These are phyloP conservation scores for Arnoldichthys spilopterus DNA, from an alignment of 2,797 vertebrate genomes.

Conservation along the genomic window DNA sequence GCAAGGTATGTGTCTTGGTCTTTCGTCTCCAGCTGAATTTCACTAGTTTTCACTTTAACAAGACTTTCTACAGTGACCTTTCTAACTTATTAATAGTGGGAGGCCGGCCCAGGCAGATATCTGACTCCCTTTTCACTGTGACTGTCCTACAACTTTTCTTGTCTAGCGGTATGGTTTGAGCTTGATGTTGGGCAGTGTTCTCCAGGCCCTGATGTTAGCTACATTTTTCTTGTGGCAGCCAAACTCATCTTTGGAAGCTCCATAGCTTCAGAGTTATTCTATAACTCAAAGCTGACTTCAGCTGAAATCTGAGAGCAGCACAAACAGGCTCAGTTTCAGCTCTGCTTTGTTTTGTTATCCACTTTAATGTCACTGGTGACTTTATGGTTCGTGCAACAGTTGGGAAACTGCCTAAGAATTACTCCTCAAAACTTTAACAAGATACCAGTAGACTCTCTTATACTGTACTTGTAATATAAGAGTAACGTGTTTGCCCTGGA, in stretches of 20 bases:
- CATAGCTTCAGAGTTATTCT: slow-evolving; percentile 3
- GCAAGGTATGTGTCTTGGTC: slow-evolving; percentile 59
- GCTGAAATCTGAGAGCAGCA: slow-evolving; percentile 41
- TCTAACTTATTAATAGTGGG: slow-evolving; percentile 23
- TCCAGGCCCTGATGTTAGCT: not conserved
- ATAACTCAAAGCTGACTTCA: slow-evolving; percentile 1
- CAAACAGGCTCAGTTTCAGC: slow-evolving; percentile 21
- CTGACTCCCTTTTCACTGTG: not conserved
- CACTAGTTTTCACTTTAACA: not conserved
- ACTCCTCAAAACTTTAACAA: not conserved
- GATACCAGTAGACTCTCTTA: not conserved
- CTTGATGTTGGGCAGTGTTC: not conserved
- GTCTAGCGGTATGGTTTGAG: not conserved
- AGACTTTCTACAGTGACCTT: not conserved
- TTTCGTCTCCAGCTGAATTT: not conserved
- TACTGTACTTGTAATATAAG: not conserved
- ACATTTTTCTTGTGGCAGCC: slow-evolving; percentile 7
- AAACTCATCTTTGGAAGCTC: not conserved
- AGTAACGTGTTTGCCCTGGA: not conserved
- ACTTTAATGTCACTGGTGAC: not conserved
- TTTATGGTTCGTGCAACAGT: not conserved
- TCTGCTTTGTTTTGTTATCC: slow-evolving; percentile 27
- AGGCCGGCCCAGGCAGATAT: not conserved
- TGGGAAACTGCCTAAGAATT: slow-evolving; percentile 4
- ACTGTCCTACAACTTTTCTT: not conserved